Percentiles rank a stretch among this genome's conserved stretches.
phyloP scores from a whole-genome alignment of 2,113 vertebrate genomes.

The Cochlearius cochlearius region DNA sequence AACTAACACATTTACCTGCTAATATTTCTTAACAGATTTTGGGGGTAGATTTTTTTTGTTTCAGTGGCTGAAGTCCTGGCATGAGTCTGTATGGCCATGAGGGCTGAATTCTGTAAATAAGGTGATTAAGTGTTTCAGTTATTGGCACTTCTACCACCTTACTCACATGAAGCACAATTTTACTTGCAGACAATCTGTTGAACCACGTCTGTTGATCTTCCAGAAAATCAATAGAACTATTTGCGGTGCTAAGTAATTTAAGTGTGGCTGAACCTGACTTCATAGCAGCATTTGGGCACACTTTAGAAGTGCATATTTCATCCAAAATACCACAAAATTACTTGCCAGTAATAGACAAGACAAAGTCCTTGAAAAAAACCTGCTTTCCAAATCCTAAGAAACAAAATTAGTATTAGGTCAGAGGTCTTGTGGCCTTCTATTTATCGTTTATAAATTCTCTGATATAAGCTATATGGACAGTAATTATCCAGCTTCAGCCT shows the following conservation, averaged over 20 bases:
- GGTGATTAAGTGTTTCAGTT: constrained; percentile 29
- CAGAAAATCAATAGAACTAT: constrained; percentile 44
- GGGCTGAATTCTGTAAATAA: not conserved
- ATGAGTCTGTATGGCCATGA: not conserved
- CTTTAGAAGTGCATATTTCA: not conserved
- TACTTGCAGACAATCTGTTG: constrained; percentile 44
- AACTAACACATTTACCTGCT: not conserved
- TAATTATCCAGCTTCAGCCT: not conserved
- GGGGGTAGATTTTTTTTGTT: not conserved
- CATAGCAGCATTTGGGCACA: not conserved
- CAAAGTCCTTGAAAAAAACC: not conserved
- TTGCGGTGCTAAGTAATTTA: constrained; percentile 33
- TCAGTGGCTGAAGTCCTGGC: not conserved
- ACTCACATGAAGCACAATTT: constrained; percentile 21
- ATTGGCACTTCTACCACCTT: constrained; percentile 22
- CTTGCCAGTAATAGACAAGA: not conserved
- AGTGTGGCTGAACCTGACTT: constrained; percentile 44
- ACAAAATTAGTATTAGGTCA: not conserved
- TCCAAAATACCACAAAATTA: not conserved
- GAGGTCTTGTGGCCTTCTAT: not conserved
- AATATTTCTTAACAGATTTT: not conserved
- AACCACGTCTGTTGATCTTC: constrained; percentile 27
- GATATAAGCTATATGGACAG: not conserved
- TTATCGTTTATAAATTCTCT: not conserved
- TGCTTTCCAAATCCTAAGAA: not conserved